Conservation (phyloP, 2,888 invertebrate species). For the Mesorhabditis belari region DNA sequence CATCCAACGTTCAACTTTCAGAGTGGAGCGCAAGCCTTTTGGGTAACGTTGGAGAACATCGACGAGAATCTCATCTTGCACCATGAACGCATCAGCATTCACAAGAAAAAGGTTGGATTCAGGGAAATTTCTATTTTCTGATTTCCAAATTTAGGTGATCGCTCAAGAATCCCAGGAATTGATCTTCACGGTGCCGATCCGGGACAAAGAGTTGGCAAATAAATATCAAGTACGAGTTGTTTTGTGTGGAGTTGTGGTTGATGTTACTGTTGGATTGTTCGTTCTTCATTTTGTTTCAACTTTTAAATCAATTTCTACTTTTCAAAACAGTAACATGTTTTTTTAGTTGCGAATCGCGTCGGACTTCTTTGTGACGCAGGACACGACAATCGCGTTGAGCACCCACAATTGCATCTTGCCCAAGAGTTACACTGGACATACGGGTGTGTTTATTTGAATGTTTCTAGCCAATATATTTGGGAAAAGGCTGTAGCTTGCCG, state of each 20-base stretch:
- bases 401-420: constrained; percentile 84
- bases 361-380: constrained; percentile 66
- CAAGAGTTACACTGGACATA: constrained; percentile 82
- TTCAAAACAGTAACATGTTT: not conserved
- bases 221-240: constrained; percentile 80
- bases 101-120: constrained; percentile 70
- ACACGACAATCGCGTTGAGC: constrained; percentile 57
- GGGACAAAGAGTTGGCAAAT: constrained; percentile 75
- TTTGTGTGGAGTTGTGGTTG: not conserved
- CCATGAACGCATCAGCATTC: constrained; percentile 80
- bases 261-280: not conserved
- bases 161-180: constrained; percentile 64
- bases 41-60: constrained; percentile 96
- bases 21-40: constrained; percentile 78
- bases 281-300: not conserved
- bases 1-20: constrained; percentile 70
- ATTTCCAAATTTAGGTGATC: not conserved
- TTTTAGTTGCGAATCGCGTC: constrained; percentile 39
- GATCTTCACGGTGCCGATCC: constrained; percentile 87
- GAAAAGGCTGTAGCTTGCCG: not conserved
- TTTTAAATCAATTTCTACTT: not conserved
- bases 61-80: constrained; percentile 89
- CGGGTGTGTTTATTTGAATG: constrained; percentile 61
- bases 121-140: not conserved
- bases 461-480: constrained; percentile 2